Evolutionary conservation across 2,797 vertebrate species (phyloP), one percentile per base, ranked within the genome.

Genomic region (Spea hammondii): DNA sequence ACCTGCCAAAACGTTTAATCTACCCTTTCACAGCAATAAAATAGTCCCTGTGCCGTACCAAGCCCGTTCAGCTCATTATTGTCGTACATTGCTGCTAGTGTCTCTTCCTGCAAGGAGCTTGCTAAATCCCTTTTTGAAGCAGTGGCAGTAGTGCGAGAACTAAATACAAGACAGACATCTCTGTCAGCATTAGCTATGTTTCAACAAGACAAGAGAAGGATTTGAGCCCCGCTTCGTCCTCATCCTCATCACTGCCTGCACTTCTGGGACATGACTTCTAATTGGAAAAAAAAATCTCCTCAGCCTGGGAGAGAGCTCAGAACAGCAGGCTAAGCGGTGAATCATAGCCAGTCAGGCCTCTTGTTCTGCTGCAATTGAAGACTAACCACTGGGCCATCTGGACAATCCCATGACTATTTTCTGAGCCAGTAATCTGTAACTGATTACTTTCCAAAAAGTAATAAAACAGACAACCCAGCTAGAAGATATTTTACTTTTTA

Each of bases 351-450:
- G 65, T 74, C 80, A 82, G 80, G 80, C 75, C 80, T 78, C 66
- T 82, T 82, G 75, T 76, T 73, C 70, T 55, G 80, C 75, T 82
- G 70, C 80, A 77, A 82, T 74, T 82, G 70, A 77, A 82, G 75
- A 82, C 80, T 78, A 82, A 82, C 80, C 80, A 78, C 75, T 82
- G 80, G 80, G 80, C 70, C 80, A 82, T 82, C 80, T 82, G 80
- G 80, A 59, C 57, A 57, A 82, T 82, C 75, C 75, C 80, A 74
- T 82, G 80, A 77, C 80, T 82, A 82, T 82, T 82, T 82, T 82
- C 80, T 82, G 80, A 82, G 80, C 70, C 80, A 82, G 80, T 82
- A 82, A 82, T 82, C 75, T 82, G 80, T 82, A 82, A 82, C 80
- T 82, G 80, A 82, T 82, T 82, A 82, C 75, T 77, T 82, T 77